Base-by-base conservation (phyloP, 2,113 vertebrate species). In the Cebidichthys violaceus region DNA sequence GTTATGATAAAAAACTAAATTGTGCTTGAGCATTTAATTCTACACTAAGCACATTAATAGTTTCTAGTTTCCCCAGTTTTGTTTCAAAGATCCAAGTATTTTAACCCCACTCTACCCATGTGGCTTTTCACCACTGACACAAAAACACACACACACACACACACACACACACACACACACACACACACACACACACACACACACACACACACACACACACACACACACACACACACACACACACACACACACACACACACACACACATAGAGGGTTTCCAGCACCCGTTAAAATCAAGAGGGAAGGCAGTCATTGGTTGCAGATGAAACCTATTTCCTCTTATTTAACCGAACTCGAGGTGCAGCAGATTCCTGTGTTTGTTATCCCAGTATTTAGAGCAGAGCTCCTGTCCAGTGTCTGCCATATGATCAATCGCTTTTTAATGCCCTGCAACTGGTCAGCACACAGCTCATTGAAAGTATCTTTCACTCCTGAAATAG, bases 321-420 rank as follows among this genome's bases (percentile, higher is more conserved):
- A 94, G 81, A 93, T 93, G 92, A 92, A 84, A 87, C 73, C 77
- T 43, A 87, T 94, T 94, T 93, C 88, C 93, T 92, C 69, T 10
- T 14, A 14, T 83, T 83, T 79, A 86, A 89, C 82, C 54, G 54
- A 79, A 64, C 73, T 83, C 9, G 37, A 87, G 73, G 81, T 89
- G 71, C 78, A 70, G 77, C 70, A 81, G 84, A 94, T 89, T 79
- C 77, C 79, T 82, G 78, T 80, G 71, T 91, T 91, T 93, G 84
- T 92, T 92, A 86, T 90, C 81, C 35, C 55, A 75, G 75, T 22
- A 27, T 75, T 75, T 70, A 47, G 39, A 70, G 31, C 73, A 68
- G 35, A 68, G 66, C 78, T 81, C 66, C 68, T 7, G 24, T 81
- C 78, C 52, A 29, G 33, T 70, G 62, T 75, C 68, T 22, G 54